Conservation (phyloP, 2,797 vertebrate genomes). For the Rhinoraja longicauda region DNA sequence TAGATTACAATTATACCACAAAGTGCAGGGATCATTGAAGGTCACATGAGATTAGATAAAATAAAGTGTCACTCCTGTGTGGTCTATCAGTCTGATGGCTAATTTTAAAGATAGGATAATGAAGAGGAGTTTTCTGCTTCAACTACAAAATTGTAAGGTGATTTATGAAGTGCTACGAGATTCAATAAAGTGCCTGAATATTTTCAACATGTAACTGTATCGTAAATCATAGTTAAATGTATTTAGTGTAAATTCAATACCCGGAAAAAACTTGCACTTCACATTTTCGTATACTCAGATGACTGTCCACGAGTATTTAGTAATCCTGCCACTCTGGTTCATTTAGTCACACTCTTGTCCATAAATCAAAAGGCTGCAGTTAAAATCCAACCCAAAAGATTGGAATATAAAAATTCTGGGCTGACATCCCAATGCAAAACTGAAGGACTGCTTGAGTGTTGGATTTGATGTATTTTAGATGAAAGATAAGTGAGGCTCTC, state of each 20-base stretch:
- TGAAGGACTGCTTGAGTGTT: too few species aligned
- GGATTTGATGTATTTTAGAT: too few species aligned
- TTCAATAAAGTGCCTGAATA: not conserved
- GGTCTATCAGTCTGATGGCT: not conserved
- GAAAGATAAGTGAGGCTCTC: too few species aligned
- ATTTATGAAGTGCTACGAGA: not conserved
- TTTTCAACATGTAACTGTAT: not conserved
- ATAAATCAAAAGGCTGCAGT: too few species aligned
- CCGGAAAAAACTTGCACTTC: not conserved
- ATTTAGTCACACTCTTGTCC: too few species aligned
- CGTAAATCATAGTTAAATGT: not conserved
- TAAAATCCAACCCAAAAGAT: too few species aligned
- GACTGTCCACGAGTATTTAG: not conserved
- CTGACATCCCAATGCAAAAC: too few species aligned
- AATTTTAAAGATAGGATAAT: not conserved
- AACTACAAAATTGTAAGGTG: not conserved
- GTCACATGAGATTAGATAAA: not conserved
- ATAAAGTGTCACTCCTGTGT: not conserved
- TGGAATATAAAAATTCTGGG: too few species aligned
- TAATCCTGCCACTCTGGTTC: not conserved
- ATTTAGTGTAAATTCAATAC: not conserved
- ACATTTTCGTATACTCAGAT: not conserved
- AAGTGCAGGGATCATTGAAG: not conserved
- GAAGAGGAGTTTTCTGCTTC: not conserved
- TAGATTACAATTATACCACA: not conserved